Conservation (phyloP, 2,113 vertebrate species). For the Mionectes macconnelli region DNA sequence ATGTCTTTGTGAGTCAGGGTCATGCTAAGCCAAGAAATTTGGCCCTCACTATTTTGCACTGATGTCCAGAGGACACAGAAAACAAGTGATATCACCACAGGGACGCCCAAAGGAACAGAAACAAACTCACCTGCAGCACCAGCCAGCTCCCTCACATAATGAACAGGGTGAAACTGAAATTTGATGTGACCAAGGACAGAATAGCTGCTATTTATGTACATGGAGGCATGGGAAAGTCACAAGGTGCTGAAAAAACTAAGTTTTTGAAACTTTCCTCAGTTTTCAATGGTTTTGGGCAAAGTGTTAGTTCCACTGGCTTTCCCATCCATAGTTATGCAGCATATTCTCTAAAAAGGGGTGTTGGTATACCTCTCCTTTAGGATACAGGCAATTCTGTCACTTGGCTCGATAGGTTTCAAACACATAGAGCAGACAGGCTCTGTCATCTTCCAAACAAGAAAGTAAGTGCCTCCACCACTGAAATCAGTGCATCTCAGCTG, state of each 20-base stretch:
- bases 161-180: not conserved
- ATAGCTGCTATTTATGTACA: not conserved
- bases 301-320: not conserved
- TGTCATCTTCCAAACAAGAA: not conserved
- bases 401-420: not conserved
- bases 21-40: not conserved
- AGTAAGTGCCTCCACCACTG: not conserved
- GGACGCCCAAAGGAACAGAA: not conserved
- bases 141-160: not conserved
- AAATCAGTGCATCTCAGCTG: not conserved
- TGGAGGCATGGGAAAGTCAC: not conserved
- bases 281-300: not conserved
- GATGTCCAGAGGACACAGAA: not conserved
- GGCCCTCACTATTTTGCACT: not conserved
- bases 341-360: not conserved
- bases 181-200: not conserved
- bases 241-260: not conserved
- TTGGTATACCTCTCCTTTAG: not conserved
- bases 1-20: not conserved
- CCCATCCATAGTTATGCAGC: not conserved
- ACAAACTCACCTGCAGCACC: not conserved
- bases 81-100: not conserved
- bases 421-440: not conserved
- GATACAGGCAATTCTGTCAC: not conserved
- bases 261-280: not conserved